A percentile compares a stretch with the other conserved stretches of the same genome.
These are phyloP conservation scores for Microctonus brassicae DNA, from an alignment of 2,888 invertebrate genomes.

Conservation along the genomic window DNA sequence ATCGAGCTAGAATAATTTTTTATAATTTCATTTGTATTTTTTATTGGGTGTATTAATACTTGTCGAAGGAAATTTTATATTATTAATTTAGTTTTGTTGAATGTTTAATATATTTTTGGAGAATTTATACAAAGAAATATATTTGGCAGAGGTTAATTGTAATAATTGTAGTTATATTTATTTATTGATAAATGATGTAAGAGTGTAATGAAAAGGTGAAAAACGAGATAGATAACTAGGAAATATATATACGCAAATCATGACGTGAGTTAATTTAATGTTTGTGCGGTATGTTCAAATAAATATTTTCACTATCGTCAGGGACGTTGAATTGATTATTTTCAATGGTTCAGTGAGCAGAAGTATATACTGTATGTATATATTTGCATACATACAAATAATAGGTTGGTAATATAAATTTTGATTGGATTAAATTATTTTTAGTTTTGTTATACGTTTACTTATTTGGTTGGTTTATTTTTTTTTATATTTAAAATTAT, in stretches of 20 bases:
- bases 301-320: slow-evolving; percentile 63
- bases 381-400: not conserved
- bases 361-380: not conserved
- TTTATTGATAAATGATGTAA: no score
- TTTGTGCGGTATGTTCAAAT: slow-evolving; percentile 45
- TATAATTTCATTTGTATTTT: no score
- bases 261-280: slow-evolving; percentile 47
- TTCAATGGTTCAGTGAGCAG: slow-evolving; percentile 55
- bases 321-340: slow-evolving; percentile 66
- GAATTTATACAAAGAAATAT: no score
- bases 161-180: no score
- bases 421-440: not conserved
- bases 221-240: slow-evolving; percentile 48
- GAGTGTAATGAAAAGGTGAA: no score
- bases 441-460: not conserved
- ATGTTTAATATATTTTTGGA: no score
- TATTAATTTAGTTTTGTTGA: no score
- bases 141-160: no score
- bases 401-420: no score
- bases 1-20: no score
- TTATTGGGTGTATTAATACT: not conserved
- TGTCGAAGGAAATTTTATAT: not conserved
- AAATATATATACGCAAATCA: slow-evolving; percentile 60
- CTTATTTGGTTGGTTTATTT: no score
- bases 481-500: no score